Conservation (phyloP, 2,888 invertebrate genomes). For the Melinaea menophilus region DNA sequence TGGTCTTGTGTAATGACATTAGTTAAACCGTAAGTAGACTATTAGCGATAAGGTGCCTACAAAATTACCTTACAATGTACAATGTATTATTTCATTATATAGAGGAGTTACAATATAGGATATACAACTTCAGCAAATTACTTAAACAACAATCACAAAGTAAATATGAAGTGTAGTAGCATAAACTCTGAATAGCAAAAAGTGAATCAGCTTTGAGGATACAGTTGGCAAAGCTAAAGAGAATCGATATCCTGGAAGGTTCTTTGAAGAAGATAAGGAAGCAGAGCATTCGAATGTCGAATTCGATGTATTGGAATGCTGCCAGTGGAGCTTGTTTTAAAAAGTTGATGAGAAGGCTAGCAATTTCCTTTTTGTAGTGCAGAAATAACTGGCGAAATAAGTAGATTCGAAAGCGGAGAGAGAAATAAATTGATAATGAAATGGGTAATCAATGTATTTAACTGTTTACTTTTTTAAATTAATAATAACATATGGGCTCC, state of each 20-base stretch:
- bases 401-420: not conserved
- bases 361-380: constrained; percentile 2
- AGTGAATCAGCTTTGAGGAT: constrained; percentile 12
- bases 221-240: constrained; percentile 14
- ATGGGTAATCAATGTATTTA: not conserved
- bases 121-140: not conserved
- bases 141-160: not conserved
- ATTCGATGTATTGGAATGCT: constrained; percentile 30
- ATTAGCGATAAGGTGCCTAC: too few relatives aligned
- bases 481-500: too few relatives aligned
- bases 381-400: not conserved
- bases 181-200: not conserved
- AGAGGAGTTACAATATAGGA: too few relatives aligned
- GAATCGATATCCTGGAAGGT: constrained; percentile 21
- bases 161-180: not conserved
- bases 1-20: not conserved
- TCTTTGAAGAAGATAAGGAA: constrained; percentile 25
- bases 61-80: too few relatives aligned
- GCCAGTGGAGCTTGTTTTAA: constrained; percentile 27
- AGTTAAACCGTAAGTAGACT: too few relatives aligned
- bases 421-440: not conserved
- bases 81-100: too few relatives aligned
- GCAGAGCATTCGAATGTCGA: constrained; percentile 24
- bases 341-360: constrained; percentile 16
- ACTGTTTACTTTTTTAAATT: not conserved